Percentiles rank a stretch among this genome's conserved stretches.
These are phyloP conservation scores for Eueides isabella DNA, from an alignment of 1,140 invertebrate species.

Conservation along the genomic window DNA sequence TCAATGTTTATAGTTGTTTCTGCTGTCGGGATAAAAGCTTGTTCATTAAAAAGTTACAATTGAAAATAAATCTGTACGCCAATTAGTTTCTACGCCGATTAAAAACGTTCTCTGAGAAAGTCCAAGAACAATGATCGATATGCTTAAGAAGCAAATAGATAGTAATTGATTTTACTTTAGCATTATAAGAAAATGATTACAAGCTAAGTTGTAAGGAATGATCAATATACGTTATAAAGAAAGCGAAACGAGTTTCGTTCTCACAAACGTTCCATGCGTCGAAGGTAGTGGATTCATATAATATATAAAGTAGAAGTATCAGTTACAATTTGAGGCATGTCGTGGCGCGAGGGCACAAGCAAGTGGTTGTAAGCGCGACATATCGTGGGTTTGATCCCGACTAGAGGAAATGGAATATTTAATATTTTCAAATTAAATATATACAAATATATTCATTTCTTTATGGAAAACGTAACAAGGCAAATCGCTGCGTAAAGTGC, in stretches of 20 bases:
- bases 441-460: too few relatives aligned
- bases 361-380: too few relatives aligned
- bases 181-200: not conserved
- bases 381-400: too few relatives aligned
- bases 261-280: not conserved
- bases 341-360: too few relatives aligned
- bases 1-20: conserved; percentile 2
- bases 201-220: not conserved
- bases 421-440: too few relatives aligned
- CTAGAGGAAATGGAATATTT: too few relatives aligned
- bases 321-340: too few relatives aligned
- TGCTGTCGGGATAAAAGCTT: not conserved
- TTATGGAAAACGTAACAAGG: too few relatives aligned
- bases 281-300: too few relatives aligned
- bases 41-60: conserved; percentile 25
- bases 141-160: conserved; percentile 16
- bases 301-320: too few relatives aligned
- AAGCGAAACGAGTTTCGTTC: not conserved
- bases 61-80: conserved; percentile 29
- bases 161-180: not conserved
- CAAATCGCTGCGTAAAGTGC: too few relatives aligned
- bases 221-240: not conserved
- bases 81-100: conserved; percentile 31
- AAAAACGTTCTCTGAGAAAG: conserved; percentile 32
- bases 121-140: conserved; percentile 49